These are phyloP conservation scores for Sebastes matsubarae DNA, from an alignment of 2,797 vertebrate genomes.

Conservation along the genomic window DNA sequence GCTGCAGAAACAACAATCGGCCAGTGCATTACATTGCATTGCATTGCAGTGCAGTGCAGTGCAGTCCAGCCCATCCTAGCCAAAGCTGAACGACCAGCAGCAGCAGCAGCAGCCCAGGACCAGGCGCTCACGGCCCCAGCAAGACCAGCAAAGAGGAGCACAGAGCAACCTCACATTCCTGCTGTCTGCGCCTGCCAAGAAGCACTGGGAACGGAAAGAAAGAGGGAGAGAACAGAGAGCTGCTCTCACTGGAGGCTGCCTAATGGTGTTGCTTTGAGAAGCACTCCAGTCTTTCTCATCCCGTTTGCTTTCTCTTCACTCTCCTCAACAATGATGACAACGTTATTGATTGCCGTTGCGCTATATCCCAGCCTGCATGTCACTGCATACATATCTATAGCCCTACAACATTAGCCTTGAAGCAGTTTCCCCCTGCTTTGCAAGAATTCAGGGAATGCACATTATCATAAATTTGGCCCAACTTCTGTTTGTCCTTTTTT, in stretches of 20 bases:
- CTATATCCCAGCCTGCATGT: neutral
- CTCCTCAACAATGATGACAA: constrained; percentile 35
- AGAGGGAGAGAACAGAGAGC: constrained; percentile 67
- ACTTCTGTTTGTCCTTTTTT: constrained; percentile 15
- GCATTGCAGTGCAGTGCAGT: neutral
- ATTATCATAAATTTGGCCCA: constrained; percentile 43
- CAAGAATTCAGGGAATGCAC: constrained; percentile 49
- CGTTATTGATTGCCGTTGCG: constrained; percentile 40
- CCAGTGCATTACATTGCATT: constrained; percentile 43
- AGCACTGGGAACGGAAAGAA: constrained; percentile 71
- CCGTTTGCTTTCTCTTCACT: constrained; percentile 27
- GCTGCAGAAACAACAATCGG: constrained; percentile 77
- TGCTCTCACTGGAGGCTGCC: constrained; percentile 63
- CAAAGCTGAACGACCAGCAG: constrained; percentile 40
- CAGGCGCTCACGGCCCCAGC: constrained; percentile 59
- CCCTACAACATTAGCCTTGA: neutral
- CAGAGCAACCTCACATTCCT: constrained; percentile 77
- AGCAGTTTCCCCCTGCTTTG: constrained; percentile 9
- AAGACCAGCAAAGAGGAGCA: constrained; percentile 68
- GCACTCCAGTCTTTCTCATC: constrained; percentile 47
- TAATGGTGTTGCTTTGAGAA: constrained; percentile 59
- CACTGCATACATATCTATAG: constrained; percentile 12
- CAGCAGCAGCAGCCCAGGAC: constrained; percentile 34
- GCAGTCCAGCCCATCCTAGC: constrained; percentile 45
- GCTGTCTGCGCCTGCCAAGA: constrained; percentile 73